Percentiles rank a stretch among this genome's conserved stretches.
Evolutionary conservation across 2,888 invertebrate genomes (phyloP).

Genomic region (Labia minor): DNA sequence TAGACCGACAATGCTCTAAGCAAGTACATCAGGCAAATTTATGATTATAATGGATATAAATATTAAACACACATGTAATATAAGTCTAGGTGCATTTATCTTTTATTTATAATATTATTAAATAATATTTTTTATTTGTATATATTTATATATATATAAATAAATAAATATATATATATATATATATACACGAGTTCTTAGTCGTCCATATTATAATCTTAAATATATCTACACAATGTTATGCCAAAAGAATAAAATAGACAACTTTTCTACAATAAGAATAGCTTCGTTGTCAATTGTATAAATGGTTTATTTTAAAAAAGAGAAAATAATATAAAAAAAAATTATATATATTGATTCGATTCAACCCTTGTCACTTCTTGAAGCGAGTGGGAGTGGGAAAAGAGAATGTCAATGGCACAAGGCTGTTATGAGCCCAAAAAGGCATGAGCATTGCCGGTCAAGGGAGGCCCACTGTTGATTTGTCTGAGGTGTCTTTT

Average conservation of each 20-base stretch:
- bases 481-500: slow-evolving; percentile 1
- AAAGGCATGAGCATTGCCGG: slow-evolving; percentile 5
- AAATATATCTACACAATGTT: neutral
- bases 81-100: neutral
- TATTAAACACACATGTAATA: neutral
- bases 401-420: neutral
- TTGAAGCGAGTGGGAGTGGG: neutral
- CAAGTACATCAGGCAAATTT: slow-evolving; percentile 6
- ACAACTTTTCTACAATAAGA: slow-evolving; percentile 1
- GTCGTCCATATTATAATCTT: neutral
- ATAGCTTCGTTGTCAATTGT: slow-evolving; percentile 13
- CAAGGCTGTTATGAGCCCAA: neutral
- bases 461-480: neutral
- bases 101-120: neutral
- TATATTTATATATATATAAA: too few relatives aligned
- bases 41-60: slow-evolving; percentile 14
- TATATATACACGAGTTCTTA: neutral
- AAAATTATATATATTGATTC: too few relatives aligned
- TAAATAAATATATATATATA: too few relatives aligned
- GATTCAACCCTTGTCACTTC: neutral
- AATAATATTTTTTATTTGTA: too few relatives aligned
- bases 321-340: too few relatives aligned
- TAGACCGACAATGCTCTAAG: slow-evolving; percentile 14
- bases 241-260: neutral
- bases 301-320: neutral